Percentiles rank a stretch among this genome's conserved stretches.
These are phyloP conservation scores for Paedocypris micromegethes DNA, from an alignment of 2,797 vertebrate genomes.

Conservation along the genomic window DNA sequence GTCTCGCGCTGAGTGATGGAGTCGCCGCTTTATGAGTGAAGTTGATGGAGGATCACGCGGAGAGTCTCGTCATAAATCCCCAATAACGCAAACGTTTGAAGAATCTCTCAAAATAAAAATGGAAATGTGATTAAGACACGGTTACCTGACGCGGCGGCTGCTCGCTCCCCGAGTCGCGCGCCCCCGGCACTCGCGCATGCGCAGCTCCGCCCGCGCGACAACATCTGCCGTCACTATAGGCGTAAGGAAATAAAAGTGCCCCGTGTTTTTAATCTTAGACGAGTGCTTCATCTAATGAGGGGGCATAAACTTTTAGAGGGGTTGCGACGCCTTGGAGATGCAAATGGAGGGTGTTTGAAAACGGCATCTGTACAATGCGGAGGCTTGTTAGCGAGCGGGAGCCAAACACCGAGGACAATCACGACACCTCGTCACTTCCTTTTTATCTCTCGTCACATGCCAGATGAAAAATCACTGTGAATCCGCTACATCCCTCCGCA, in stretches of 20 bases:
- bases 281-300: constrained; percentile 66
- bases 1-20: constrained; percentile 75
- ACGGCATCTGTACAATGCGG: constrained; percentile 89
- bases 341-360: constrained; percentile 85
- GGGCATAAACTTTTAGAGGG: constrained; percentile 70
- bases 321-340: constrained; percentile 63
- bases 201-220: constrained; percentile 29
- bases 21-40: constrained; percentile 77
- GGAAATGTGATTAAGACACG: constrained; percentile 78
- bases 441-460: constrained; percentile 93
- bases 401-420: constrained; percentile 93
- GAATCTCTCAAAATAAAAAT: constrained; percentile 80
- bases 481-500: constrained; percentile 94
- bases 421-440: constrained; percentile 95
- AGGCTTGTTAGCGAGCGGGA: constrained; percentile 96
- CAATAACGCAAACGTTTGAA: constrained; percentile 80
- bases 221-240: constrained; percentile 38
- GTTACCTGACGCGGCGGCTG: constrained; percentile 77
- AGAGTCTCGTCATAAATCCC: constrained; percentile 76
- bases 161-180: constrained; percentile 50
- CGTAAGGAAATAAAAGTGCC: constrained; percentile 60
- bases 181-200: constrained; percentile 36
- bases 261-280: constrained; percentile 70
- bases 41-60: constrained; percentile 75
- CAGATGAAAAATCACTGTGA: constrained; percentile 97